phyloP scores from a whole-genome alignment of 2,888 invertebrate species.

The Bugulina stolonifera region DNA sequence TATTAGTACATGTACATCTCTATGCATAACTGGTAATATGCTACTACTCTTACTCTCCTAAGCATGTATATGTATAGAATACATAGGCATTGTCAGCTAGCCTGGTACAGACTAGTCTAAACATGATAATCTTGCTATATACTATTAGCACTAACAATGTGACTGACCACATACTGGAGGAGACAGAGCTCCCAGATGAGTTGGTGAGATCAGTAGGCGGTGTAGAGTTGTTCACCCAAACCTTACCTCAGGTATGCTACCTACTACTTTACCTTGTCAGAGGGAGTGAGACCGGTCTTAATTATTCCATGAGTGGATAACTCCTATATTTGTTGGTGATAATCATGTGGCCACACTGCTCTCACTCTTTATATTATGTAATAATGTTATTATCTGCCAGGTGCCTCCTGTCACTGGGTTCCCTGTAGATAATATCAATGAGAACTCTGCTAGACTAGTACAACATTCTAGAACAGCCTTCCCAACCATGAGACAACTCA shows the following conservation, averaged over 20 bases:
- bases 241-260: conserved; percentile 37
- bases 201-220: conserved; percentile 38
- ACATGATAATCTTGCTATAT: too few relatives aligned
- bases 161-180: conserved; percentile 40
- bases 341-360: neutral
- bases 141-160: conserved; percentile 34
- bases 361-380: too few relatives aligned
- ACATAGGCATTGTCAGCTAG: too few relatives aligned
- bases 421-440: conserved; percentile 37
- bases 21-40: too few relatives aligned
- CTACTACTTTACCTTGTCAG: too few relatives aligned
- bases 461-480: conserved; percentile 33
- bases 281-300: too few relatives aligned
- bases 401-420: conserved; percentile 37
- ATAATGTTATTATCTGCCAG: conserved; percentile 30
- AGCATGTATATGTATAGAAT: too few relatives aligned
- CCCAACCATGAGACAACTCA: conserved; percentile 31
- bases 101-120: too few relatives aligned
- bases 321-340: neutral
- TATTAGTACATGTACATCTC: neutral
- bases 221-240: conserved; percentile 39
- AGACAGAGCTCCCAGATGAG: conserved; percentile 42
- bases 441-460: conserved; percentile 35
- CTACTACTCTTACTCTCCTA: too few relatives aligned
- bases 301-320: too few relatives aligned